phyloP scores from a whole-genome alignment of 2,113 vertebrate species.

The Oreochromis tanganicae region DNA sequence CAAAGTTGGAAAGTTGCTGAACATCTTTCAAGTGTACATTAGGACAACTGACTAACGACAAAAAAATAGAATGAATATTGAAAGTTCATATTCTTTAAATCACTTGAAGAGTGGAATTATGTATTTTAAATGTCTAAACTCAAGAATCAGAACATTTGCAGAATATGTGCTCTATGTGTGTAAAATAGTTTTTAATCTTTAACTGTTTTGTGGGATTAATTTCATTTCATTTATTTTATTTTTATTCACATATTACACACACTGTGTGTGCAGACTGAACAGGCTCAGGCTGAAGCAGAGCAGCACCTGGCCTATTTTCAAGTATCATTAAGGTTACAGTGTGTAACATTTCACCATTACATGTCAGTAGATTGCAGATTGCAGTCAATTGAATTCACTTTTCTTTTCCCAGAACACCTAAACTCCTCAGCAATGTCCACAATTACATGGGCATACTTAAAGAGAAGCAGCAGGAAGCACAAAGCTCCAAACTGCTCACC shows the following conservation, averaged over 20 bases:
- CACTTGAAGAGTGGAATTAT: fast-evolving
- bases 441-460: neutral
- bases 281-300: neutral
- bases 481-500: neutral
- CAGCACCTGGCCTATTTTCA: neutral
- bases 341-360: neutral
- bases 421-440: neutral
- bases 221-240: neutral
- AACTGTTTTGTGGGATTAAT: fast-evolving
- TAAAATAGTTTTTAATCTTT: neutral
- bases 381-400: neutral
- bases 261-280: neutral
- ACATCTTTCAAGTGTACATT: neutral
- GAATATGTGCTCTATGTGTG: neutral
- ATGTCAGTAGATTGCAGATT: neutral
- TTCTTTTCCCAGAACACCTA: neutral
- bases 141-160: neutral
- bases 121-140: neutral
- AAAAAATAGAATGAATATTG: neutral
- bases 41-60: neutral
- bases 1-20: neutral
- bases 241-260: neutral
- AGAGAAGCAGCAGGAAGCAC: neutral
- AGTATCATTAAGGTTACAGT: neutral
- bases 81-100: fast-evolving